These are phyloP conservation scores for Sinocyclocheilus maitianheensis DNA, from an alignment of 2,113 vertebrate species.

Conservation along the genomic window DNA sequence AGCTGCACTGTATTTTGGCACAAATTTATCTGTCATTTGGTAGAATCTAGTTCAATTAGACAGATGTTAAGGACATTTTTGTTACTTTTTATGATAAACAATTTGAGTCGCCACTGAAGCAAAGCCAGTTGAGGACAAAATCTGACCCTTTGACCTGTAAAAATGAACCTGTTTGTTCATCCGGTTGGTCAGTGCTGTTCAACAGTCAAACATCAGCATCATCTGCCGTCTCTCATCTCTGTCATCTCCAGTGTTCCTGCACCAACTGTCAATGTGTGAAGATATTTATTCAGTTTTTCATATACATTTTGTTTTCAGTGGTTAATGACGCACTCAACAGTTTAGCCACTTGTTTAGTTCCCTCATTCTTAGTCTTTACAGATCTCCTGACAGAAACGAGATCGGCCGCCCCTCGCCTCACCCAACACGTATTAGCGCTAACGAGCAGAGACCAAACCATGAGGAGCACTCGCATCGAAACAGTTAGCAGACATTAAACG, in stretches of 20 bases:
- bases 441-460: background rate
- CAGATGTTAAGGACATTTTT: background rate
- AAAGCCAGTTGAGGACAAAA: too few relatives aligned
- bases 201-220: too few relatives aligned
- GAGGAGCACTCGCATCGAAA: background rate
- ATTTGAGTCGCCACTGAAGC: background rate
- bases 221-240: too few relatives aligned
- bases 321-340: background rate
- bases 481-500: background rate
- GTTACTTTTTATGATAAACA: background rate
- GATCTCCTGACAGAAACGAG: background rate
- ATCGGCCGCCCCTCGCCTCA: too few relatives aligned
- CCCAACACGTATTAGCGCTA: background rate
- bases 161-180: too few relatives aligned
- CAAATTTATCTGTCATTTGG: background rate
- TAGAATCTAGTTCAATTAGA: background rate
- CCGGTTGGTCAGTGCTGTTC: background rate
- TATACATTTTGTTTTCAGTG: background rate
- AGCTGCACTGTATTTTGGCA: background rate
- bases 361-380: background rate
- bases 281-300: background rate
- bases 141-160: too few relatives aligned
- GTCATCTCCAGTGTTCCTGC: background rate
- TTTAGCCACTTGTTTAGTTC: background rate
- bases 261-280: background rate